phyloP scores from a whole-genome alignment of 2,888 invertebrate genomes.

The Plagodis pulveraria region DNA sequence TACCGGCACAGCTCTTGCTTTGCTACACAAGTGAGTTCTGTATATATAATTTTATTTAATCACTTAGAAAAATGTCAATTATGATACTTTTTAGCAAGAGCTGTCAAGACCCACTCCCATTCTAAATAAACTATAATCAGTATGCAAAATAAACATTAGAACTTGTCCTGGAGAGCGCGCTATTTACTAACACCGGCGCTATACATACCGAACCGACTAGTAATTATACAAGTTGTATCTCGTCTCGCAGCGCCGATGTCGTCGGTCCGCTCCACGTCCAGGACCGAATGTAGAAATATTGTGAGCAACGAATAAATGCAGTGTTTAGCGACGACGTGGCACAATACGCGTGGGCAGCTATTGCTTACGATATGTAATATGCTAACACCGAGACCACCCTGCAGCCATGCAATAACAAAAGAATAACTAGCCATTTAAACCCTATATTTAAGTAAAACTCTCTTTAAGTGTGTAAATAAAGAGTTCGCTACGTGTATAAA shows the following conservation, averaged over 20 bases:
- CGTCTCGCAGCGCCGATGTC: not conserved
- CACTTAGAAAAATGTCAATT: too few relatives aligned
- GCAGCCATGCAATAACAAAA: constrained; percentile 13
- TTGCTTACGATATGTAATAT: constrained; percentile 26
- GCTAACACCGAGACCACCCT: constrained; percentile 9
- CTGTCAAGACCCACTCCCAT: constrained; percentile 4
- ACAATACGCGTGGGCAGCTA: not conserved
- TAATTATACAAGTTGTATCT: not conserved
- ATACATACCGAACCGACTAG: constrained; percentile 7
- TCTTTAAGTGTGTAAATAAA: constrained; percentile 25
- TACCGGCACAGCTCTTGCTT: constrained; percentile 10
- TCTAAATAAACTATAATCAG: not conserved
- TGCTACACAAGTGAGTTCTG: not conserved
- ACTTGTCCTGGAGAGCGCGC: not conserved
- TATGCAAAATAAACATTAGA: not conserved
- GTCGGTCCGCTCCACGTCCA: too few relatives aligned
- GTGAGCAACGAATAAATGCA: constrained; percentile 29
- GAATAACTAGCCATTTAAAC: constrained; percentile 4
- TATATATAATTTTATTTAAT: too few relatives aligned
- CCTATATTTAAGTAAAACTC: constrained; percentile 26
- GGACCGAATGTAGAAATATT: not conserved
- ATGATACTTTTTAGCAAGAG: constrained; percentile 5
- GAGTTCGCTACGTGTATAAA: constrained; percentile 11
- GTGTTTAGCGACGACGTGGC: not conserved
- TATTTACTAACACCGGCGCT: too few relatives aligned